Evolutionary conservation across 2,888 invertebrate genomes (phyloP), one percentile per base, ranked within the genome.

Genomic region (Zygogramma bicolorata): DNA sequence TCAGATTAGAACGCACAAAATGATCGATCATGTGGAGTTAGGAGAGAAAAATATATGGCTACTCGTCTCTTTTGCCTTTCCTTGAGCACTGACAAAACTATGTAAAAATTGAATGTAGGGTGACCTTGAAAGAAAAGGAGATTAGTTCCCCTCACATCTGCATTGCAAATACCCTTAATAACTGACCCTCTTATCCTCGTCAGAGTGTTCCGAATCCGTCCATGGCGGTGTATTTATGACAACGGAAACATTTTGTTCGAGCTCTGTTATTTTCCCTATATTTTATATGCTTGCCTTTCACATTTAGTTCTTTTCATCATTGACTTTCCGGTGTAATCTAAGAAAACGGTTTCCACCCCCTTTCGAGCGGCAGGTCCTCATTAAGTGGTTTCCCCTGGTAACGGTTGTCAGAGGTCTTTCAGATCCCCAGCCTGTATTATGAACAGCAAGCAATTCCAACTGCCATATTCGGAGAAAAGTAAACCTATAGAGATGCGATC

Each of bases 351-450:
- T 81, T 78, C 78, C 76, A 77, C 74, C 70, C 78, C 81, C 80
- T 74, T 66, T 67, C 66, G 65, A 71, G 71, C 75, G 76, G 70
- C 68, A 66, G 74, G 83, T 81, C 83, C 83, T 86, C 86, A 86
- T 86, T 86, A 86, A 85, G 85, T 85, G 85, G 85, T 86, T 85
- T 85, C 86, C 85, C 85, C 78, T 83, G 85, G 85, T 83, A 85
- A 86, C 85, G 85, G 84, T 85, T 84, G 83, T 85, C 84, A 83
- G 83, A 83, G 82, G 81, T 84, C 83, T 82, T 82, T 82, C 81
- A 80, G 80, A 80, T 77, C 77, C 78, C 77, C 75, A 25, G 38
- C 29, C 27, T 63, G 18, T 63, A 25, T 63, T 63, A 63, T 46
- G 63, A 63, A 46, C 63, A 34, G 42, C 63, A 15, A 63, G 46